phyloP scores from a whole-genome alignment of 1,140 invertebrate species.

The Euwallacea similis region DNA sequence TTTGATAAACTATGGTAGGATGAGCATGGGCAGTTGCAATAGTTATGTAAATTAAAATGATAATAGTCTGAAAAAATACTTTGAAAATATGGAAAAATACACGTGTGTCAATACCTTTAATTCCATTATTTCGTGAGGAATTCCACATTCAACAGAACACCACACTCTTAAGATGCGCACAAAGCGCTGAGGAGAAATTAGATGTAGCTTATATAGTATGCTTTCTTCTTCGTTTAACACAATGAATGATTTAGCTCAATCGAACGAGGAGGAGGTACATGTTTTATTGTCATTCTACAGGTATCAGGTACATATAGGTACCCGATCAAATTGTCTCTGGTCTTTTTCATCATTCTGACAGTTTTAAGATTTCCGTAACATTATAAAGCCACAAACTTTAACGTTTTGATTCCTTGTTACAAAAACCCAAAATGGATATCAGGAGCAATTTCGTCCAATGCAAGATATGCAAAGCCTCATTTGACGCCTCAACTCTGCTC shows the following conservation, averaged over 20 bases:
- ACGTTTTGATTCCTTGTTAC: not conserved
- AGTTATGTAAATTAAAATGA: not conserved
- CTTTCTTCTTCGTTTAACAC: not conserved
- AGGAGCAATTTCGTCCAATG: constrained; percentile 17
- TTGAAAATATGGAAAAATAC: not conserved
- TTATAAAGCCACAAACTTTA: not conserved
- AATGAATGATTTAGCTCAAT: not conserved
- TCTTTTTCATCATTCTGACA: too few relatives aligned
- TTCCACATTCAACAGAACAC: not conserved
- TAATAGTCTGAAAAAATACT: not conserved
- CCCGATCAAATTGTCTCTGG: not conserved
- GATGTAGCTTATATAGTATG: constrained; percentile 2
- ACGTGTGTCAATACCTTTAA: not conserved
- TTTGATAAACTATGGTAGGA: constrained; percentile 14
- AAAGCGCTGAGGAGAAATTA: constrained; percentile 1
- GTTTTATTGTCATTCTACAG: not conserved
- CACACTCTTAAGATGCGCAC: not conserved
- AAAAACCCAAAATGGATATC: constrained; percentile 2
- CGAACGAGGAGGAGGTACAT: constrained; percentile 4
- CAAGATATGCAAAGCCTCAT: constrained; percentile 19
- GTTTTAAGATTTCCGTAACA: too few relatives aligned
- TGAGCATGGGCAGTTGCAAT: not conserved
- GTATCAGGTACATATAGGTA: not conserved
- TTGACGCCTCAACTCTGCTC: constrained; percentile 7
- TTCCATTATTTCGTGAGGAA: not conserved